Base-by-base conservation (phyloP, 2,113 vertebrate species). In the Ctenodactylus gundi region DNA sequence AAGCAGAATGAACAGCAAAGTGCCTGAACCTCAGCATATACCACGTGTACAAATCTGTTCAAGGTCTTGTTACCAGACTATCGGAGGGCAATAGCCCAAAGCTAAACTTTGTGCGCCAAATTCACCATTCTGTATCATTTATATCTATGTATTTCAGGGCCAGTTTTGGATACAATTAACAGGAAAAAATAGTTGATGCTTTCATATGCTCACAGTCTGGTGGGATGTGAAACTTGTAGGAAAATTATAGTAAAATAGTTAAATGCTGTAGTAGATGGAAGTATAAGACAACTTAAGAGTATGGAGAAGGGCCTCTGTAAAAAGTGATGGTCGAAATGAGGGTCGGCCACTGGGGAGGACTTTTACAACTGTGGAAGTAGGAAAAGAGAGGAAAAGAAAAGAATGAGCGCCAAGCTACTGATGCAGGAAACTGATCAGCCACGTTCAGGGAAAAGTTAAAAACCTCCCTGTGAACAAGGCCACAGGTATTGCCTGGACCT, bases 81-180 rank as follows among this genome's bases (percentile, higher is more conserved):
- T 11, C 7, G 7, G 4, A 62, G 55, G 75, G n/a, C 9, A 89
- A 80, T 8, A 62, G 80, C 4, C 80, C 53, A 95, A 90, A 83
- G n/a, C 20, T 44, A 85, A 64, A 70, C 68, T 73, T 83, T 83
- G 3, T 68, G 27, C 82, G 60, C 29, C n/a, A 78, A 46, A 55
- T 83, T 93, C 23, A 91, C 36, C 25, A 46, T n/a, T n/a, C n/a
- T n/a, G 88, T 84, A 85, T 72, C 68, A 31, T 93, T 62, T 77
- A 6, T 57, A 77, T 60, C 68, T 83, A 49, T 39, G 27, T 68
- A n/a, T 84, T 27, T 6, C 20, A 73, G 25, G 11, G 67, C 12
- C 27, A 75, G 18, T 58, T 76, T 57, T 84, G 53, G 78, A 64
- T n/a, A 39, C 0, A 78, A 73, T 1, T 95, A 34, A 90, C 13